Conservation (phyloP, 2,797 vertebrate genomes). For the Odontamblyopus rebecca region DNA sequence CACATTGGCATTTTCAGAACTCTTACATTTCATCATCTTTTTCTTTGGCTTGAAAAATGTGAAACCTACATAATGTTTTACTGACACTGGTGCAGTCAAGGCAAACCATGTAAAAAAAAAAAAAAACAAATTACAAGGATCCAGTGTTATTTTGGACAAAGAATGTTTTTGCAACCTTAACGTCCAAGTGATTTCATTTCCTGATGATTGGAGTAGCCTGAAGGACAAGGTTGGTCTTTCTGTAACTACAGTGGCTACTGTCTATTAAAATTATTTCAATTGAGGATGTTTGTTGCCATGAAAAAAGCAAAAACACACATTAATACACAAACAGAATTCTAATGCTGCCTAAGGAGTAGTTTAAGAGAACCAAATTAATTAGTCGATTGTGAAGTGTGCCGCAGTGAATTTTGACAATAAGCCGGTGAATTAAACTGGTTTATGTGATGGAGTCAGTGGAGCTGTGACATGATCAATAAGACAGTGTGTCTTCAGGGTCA, state of each 20-base stretch:
- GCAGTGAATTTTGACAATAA: constrained; percentile 40
- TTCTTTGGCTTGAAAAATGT: not conserved
- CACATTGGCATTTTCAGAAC: not conserved
- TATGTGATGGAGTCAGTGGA: constrained; percentile 68
- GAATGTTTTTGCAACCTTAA: not conserved
- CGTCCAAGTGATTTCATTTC: not conserved
- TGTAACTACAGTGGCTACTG: constrained; percentile 1
- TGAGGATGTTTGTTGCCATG: constrained; percentile 15
- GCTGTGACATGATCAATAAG: constrained; percentile 65
- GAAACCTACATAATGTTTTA: not conserved
- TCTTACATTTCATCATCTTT: not conserved
- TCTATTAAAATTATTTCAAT: not conserved
- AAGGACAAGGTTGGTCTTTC: not conserved
- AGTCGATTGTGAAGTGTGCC: constrained; percentile 45
- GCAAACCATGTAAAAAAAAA: not conserved
- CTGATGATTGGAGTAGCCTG: not conserved
- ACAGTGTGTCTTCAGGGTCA: constrained; percentile 60
- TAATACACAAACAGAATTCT: constrained; percentile 27
- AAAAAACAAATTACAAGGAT: not conserved
- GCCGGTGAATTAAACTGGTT: constrained; percentile 65
- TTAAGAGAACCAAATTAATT: constrained; percentile 35
- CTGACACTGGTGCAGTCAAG: not conserved
- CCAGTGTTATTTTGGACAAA: not conserved
- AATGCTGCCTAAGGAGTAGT: constrained; percentile 37
- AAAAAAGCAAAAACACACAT: constrained; percentile 11